Conservation (phyloP, 2,797 vertebrate species). For the Pseudopleuronectes americanus region DNA sequence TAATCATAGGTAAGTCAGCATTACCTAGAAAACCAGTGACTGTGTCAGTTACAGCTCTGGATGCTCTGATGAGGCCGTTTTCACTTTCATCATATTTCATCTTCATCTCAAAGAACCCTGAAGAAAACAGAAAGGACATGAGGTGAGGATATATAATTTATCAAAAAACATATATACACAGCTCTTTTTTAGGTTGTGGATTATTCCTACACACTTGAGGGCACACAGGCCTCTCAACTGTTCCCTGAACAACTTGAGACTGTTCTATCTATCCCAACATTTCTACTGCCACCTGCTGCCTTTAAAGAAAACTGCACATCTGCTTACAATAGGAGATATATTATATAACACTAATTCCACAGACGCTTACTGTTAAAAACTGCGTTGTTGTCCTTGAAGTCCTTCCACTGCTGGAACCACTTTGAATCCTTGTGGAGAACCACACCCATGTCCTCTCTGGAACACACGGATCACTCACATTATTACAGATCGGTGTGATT, state of each 20-base stretch:
- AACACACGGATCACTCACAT: neutral
- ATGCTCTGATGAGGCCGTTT: slow-evolving; percentile 89
- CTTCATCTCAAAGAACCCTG: slow-evolving; percentile 97
- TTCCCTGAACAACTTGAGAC: neutral
- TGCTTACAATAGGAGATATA: neutral
- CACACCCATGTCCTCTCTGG: slow-evolving; percentile 92
- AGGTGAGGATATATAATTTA: neutral
- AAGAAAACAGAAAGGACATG: slow-evolving; percentile 8
- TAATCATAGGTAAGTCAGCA: neutral
- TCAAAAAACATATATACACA: neutral
- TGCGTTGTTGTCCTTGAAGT: slow-evolving; percentile 96
- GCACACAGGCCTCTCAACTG: neutral
- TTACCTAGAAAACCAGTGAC: slow-evolving; percentile 91
- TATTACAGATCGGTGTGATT: neutral
- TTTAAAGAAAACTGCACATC: slow-evolving; percentile 14
- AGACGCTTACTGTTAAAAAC: slow-evolving; percentile 93
- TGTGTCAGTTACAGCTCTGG: slow-evolving; percentile 89
- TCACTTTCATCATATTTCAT: slow-evolving; percentile 97
- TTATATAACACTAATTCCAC: neutral
- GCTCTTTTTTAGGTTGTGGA: too few relatives aligned
- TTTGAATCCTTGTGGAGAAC: slow-evolving; percentile 97
- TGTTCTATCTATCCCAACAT: neutral
- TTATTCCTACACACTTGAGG: neutral
- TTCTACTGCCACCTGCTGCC: slow-evolving; percentile 69
- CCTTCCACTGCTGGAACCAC: slow-evolving; percentile 99